Evolutionary conservation across 2,888 invertebrate genomes (phyloP).

Genomic region (Dione juno): DNA sequence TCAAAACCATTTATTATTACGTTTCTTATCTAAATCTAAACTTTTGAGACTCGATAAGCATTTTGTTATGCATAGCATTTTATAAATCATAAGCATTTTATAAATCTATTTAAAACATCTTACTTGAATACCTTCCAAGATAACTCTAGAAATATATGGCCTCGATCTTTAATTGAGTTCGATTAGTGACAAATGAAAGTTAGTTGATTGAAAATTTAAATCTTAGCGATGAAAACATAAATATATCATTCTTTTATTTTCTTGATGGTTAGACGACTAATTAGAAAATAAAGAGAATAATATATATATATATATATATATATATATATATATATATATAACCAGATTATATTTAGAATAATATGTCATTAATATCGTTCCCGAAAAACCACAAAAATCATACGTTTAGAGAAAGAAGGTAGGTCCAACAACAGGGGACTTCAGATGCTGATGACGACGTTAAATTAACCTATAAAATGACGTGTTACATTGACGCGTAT

Average conservation of each 20-base stretch:
- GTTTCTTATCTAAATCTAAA: background rate
- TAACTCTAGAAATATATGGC: conserved; percentile 14
- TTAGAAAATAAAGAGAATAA: background rate
- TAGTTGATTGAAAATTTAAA: background rate
- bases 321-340: too few species aligned
- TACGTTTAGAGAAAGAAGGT: too few species aligned
- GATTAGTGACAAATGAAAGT: conserved; percentile 10
- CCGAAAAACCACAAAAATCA: background rate
- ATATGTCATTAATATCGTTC: background rate
- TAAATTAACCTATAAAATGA: too few species aligned
- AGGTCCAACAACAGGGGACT: background rate
- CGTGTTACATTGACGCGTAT: too few species aligned
- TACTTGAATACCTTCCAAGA: conserved; percentile 16
- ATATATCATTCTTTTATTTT: too few species aligned
- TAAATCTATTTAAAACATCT: background rate
- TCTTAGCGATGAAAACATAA: background rate
- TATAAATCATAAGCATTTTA: background rate
- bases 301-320: too few species aligned
- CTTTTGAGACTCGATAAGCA: background rate
- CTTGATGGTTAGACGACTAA: background rate
- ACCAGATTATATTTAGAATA: too few species aligned
- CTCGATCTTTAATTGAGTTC: conserved; percentile 11
- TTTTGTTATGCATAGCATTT: too few species aligned
- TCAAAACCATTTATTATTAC: background rate
- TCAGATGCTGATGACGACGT: too few species aligned